These are phyloP conservation scores for Alligator sinensis DNA, from an alignment of 2,113 vertebrate species.

Conservation along the genomic window DNA sequence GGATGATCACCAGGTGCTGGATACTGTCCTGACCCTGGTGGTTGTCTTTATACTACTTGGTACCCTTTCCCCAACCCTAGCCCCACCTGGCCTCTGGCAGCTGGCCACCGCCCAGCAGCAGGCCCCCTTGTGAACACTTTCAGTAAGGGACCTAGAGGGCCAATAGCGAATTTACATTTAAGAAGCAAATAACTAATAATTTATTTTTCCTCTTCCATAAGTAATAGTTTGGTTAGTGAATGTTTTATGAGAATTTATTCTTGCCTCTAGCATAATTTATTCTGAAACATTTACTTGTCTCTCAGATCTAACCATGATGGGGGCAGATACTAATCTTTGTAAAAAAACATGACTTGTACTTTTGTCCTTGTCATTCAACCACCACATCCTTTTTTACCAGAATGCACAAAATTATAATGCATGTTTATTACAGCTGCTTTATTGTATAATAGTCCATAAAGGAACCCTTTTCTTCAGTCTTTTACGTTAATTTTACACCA, in stretches of 20 bases:
- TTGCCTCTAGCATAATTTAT: background rate
- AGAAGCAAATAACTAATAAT: constrained; percentile 17
- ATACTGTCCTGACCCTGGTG: too few species aligned
- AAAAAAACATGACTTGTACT: background rate
- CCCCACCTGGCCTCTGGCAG: too few species aligned
- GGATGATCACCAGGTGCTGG: too few species aligned
- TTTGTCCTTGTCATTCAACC: background rate
- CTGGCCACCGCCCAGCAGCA: too few species aligned
- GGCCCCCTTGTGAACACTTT: too few species aligned
- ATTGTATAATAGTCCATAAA: background rate
- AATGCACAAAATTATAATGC: background rate
- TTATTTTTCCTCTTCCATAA: background rate
- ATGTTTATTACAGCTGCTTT: background rate
- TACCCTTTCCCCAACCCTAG: too few species aligned
- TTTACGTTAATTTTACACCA: background rate
- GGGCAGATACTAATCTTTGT: background rate
- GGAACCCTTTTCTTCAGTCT: background rate
- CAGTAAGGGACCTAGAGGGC: background rate
- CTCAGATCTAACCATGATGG: background rate
- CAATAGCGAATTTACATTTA: background rate
- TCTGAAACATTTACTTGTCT: background rate
- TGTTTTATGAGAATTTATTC: background rate
- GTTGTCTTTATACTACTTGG: too few species aligned
- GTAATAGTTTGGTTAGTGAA: background rate
- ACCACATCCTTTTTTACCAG: background rate